Base-by-base conservation (phyloP, 1,140 invertebrate species). In the Plodia interpunctella region DNA sequence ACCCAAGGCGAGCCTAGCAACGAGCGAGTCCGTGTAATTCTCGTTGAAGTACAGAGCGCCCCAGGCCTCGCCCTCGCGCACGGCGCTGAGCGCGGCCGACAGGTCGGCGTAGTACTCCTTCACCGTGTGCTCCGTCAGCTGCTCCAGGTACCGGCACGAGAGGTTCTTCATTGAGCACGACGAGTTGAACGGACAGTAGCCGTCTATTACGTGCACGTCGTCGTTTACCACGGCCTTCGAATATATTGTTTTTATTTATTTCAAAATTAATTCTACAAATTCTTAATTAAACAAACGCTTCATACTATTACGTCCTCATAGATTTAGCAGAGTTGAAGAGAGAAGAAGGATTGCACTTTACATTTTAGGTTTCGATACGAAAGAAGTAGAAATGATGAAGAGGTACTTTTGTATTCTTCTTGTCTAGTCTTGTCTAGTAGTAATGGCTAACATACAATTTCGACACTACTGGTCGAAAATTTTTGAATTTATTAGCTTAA, bases 11-110 rank as follows among this genome's bases (percentile, higher is more conserved):
- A 96, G 91, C 66, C 96, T 91, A 4, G 93, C 92, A 0, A 94
- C 90, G 1, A 98, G 89, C 25, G 95, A 93, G 60, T 94, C 93
- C 0, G 97, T 96, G 72, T 97, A 98, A 75, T 97, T 97, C 68
- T 94, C 91, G 4, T 95, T 94, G 60, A 99, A 96, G 69, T 95
- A 94, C 6, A 98, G 77, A 4, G 95, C 94, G 0, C 96, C 97
- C 97, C 97, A 98, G 0, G 95, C 94, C 6, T 95, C 85, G 0
- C 97, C 97, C 11, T 87, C 81, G 49, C 90, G 80, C 0, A 98
- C 96, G 0, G 94, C 94, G 17, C 92, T 82, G 61, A 93, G 91
- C 0, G 96, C 97, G 0, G 92, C 90, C 0, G 93, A 92, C 13
- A 93, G 86, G 64, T 92, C 91, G 2, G 91, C 84, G 81, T 94